Evolutionary conservation across 2,113 vertebrate species (phyloP).

Genomic region (Patagioenas fasciata): DNA sequence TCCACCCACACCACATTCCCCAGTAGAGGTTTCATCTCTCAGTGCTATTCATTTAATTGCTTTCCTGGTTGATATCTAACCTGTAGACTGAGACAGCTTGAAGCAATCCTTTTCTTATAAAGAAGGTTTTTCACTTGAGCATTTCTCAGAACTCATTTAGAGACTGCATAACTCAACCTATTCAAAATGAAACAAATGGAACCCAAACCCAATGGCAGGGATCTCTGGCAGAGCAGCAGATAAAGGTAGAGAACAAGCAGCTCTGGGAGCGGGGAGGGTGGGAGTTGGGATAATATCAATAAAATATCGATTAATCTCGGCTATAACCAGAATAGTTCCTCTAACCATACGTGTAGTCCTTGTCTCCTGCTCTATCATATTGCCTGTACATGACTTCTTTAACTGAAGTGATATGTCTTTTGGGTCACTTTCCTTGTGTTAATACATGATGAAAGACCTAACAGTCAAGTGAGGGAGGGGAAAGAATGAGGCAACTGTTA

Average conservation of each 20-base stretch:
- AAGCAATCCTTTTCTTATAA: not conserved
- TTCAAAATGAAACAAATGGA: not conserved
- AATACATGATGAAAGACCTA: not conserved
- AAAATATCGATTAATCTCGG: not conserved
- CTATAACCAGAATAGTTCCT: not conserved
- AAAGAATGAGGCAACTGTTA: not conserved
- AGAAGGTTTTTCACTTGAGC: not conserved
- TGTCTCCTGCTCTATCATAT: not conserved
- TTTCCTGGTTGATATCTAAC: not conserved
- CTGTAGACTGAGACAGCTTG: not conserved
- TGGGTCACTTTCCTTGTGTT: not conserved
- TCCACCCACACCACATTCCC: not conserved
- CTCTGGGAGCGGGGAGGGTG: accelerated
- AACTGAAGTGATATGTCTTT: not conserved
- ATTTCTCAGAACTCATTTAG: constrained; percentile 13
- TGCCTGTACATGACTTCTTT: not conserved
- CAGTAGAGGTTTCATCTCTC: not conserved
- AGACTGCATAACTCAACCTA: not conserved
- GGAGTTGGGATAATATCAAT: not conserved
- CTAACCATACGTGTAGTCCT: not conserved
- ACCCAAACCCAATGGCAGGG: not conserved
- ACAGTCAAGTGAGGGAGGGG: not conserved
- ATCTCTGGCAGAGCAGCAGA: not conserved
- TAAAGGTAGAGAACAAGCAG: not conserved
- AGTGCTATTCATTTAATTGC: not conserved